Evolutionary conservation across 1,140 invertebrate genomes (phyloP), one percentile per base, ranked within the genome.

Genomic region (Lutraria rhynchaena): DNA sequence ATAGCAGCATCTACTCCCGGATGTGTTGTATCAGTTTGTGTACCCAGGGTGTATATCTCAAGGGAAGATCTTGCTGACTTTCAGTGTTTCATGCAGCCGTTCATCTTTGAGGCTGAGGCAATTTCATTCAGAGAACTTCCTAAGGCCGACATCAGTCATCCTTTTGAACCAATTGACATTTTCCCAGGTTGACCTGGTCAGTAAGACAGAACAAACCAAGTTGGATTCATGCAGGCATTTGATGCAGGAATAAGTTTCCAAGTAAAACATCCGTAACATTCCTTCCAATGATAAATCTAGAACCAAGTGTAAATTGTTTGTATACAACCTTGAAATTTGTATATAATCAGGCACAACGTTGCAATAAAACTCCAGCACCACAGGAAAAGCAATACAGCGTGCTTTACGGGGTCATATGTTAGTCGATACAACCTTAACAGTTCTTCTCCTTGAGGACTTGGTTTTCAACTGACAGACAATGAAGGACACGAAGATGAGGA

Each of bases 361-460:
- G 83, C 31, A 37, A 33, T 17, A 53, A 41, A 3, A 85, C 83
- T 24, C 87, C 82, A 70, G 76, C 86, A 60, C 93, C 53, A 80
- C 63, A 46, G 88, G 91, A 35, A 89, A 93, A 85, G 86, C 91
- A 53, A 92, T 91, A 83, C 77, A 89, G 29, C 85, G 93, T 87
- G 88, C 90, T 33, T 73, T 93, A 13, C 67, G 92, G 82, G 93
- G 80, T 29, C 92, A 93, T 90, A 85, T 90, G 29, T 77, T 88
- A 7, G 78, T 87, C 4, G 83, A 87, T 51, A 69, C 55, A 44
- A 84, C 83, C 9, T 69, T 87, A n/a, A 51, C 69, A 60, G 24
- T 69, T 17, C 19, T 85, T n/a, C 29, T 85, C 41, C 15, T 80
- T 19, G 57, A 29, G 29, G 33, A 58, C n/a, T n/a, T n/a, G 57